Evolutionary conservation across 2,113 vertebrate species (phyloP).

Genomic region (Telmatochromis brachygnathus): DNA sequence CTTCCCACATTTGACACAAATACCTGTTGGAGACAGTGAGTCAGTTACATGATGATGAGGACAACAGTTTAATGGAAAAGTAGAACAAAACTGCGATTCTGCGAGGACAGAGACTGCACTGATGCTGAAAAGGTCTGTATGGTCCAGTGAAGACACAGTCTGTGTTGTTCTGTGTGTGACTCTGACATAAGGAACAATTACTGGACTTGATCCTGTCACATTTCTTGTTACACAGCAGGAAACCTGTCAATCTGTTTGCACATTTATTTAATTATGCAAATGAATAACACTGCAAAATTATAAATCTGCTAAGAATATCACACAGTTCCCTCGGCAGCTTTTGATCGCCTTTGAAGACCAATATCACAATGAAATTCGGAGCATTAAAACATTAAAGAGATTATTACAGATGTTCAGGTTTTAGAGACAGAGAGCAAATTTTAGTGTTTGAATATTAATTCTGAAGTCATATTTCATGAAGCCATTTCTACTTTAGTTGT

Average conservation of each 20-base stretch:
- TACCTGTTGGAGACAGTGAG: constrained; percentile 72
- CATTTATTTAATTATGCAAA: not conserved
- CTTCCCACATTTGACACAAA: constrained; percentile 96
- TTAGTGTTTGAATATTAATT: not conserved
- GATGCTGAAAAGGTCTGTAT: not conserved
- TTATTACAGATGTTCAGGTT: not conserved
- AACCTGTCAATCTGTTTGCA: not conserved
- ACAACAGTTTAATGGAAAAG: not conserved
- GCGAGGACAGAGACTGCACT: not conserved
- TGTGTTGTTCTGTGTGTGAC: not conserved
- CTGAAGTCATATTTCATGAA: not conserved
- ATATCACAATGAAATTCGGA: not conserved
- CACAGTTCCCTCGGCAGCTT: not conserved
- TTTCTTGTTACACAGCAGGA: not conserved
- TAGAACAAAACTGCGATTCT: not conserved
- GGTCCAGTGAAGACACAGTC: not conserved
- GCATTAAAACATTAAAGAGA: not conserved
- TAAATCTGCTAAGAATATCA: not conserved
- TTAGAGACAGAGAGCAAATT: not conserved
- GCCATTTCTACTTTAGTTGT: not conserved
- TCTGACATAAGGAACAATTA: not conserved
- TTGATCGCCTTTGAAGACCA: not conserved
- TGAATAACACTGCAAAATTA: not conserved
- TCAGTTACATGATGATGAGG: not conserved
- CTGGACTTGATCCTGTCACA: not conserved